Conservation (phyloP, 2,888 invertebrate genomes). For the Phorcus lineatus region DNA sequence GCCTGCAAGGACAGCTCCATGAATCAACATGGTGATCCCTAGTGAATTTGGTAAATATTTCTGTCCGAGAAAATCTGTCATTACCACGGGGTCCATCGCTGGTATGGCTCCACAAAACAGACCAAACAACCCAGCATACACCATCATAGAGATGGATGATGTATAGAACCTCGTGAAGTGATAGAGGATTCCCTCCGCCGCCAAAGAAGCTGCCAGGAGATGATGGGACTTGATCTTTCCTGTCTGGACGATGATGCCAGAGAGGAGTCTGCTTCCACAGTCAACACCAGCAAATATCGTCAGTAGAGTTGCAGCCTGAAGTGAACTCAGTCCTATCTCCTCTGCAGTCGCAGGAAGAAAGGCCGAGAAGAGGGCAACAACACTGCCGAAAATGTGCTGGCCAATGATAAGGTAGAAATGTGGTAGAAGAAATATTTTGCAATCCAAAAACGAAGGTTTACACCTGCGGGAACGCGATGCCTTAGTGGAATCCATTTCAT, state of each 20-base stretch:
- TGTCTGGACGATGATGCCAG: not conserved
- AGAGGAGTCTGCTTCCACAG: not conserved
- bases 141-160: not conserved
- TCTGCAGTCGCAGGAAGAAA: not conserved
- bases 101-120: conserved; percentile 9
- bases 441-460: too few relatives aligned
- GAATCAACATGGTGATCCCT: conserved; percentile 8
- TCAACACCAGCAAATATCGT: conserved; percentile 9
- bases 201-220: not conserved
- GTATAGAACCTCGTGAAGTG: conserved; percentile 4
- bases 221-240: not conserved
- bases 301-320: not conserved
- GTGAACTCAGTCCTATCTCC: not conserved
- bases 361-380: not conserved
- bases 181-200: not conserved
- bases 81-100: not conserved
- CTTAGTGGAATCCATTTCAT: too few relatives aligned
- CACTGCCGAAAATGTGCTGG: not conserved
- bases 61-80: conserved; percentile 18
- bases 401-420: too few relatives aligned
- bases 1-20: not conserved
- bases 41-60: conserved; percentile 20
- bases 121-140: conserved; percentile 6
- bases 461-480: too few relatives aligned
- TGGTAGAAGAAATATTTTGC: too few relatives aligned